phyloP scores from a whole-genome alignment of 1,140 invertebrate species.

The Bombus balteatus region DNA sequence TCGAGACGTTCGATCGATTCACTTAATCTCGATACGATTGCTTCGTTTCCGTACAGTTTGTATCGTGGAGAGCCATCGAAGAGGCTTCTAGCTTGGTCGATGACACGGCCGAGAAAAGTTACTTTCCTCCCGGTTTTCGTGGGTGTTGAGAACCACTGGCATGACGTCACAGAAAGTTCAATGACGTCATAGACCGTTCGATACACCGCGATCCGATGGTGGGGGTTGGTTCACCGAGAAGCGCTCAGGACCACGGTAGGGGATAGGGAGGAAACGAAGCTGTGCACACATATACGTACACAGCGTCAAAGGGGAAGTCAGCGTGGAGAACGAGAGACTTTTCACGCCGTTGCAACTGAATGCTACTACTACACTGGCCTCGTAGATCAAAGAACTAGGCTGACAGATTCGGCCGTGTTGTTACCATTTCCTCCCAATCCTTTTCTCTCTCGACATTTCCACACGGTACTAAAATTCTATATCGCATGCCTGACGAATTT shows the following conservation, averaged over 20 bases:
- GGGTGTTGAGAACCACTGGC: conserved; percentile 65
- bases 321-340: conserved; percentile 43
- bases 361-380: conserved; percentile 6
- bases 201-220: conserved; percentile 72
- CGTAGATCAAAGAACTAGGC: conserved; percentile 36
- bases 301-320: conserved; percentile 5
- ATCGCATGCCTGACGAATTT: not conserved
- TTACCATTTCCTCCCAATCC: not conserved
- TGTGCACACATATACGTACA: not conserved
- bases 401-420: conserved; percentile 11
- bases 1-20: not conserved
- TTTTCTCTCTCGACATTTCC: not conserved
- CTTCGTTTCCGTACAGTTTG: not conserved
- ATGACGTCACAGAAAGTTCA: conserved; percentile 77
- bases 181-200: conserved; percentile 79
- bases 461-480: not conserved
- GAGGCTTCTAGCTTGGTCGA: not conserved
- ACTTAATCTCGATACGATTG: not conserved
- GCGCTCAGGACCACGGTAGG: conserved; percentile 1
- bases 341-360: conserved; percentile 48
- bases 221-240: conserved; percentile 59
- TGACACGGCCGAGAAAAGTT: conserved; percentile 3
- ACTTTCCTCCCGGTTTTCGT: not conserved
- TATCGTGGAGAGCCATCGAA: not conserved
- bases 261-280: not conserved